Conservation (phyloP, 2,113 vertebrate genomes). For the Phrynocephalus versicolor region DNA sequence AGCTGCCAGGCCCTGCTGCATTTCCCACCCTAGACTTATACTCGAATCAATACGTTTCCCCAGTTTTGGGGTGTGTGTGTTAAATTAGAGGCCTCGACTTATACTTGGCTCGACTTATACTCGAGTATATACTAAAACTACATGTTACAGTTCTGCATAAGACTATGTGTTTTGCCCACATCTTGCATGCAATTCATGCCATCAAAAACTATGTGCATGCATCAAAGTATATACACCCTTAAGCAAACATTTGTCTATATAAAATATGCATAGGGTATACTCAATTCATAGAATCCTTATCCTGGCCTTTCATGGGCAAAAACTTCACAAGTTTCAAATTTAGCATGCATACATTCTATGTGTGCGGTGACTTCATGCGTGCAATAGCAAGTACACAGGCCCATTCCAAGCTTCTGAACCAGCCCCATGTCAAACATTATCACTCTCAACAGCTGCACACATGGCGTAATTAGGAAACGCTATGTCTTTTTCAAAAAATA, state of each 20-base stretch:
- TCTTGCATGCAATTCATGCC: background rate
- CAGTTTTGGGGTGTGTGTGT: too few relatives aligned
- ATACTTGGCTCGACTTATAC: too few relatives aligned
- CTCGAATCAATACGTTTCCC: too few relatives aligned
- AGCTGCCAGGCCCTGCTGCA: too few relatives aligned
- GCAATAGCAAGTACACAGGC: background rate
- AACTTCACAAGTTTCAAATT: background rate
- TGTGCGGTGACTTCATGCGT: background rate
- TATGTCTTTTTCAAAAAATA: background rate
- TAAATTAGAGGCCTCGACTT: too few relatives aligned
- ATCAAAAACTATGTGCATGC: background rate
- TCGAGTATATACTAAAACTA: too few relatives aligned
- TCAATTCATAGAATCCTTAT: background rate
- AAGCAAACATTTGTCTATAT: background rate
- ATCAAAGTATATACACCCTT: background rate
- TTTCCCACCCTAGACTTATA: too few relatives aligned
- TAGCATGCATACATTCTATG: background rate
- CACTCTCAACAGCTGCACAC: background rate
- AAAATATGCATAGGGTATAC: background rate
- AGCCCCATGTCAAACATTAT: background rate
- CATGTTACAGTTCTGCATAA: background rate
- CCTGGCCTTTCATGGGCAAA: background rate
- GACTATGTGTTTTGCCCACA: too few relatives aligned
- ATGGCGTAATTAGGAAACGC: background rate
- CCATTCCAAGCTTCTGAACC: background rate